A percentile compares a stretch with the other conserved stretches of the same genome.
These are phyloP conservation scores for Cerastis leucographa DNA, from an alignment of 2,888 invertebrate genomes.

Conservation along the genomic window DNA sequence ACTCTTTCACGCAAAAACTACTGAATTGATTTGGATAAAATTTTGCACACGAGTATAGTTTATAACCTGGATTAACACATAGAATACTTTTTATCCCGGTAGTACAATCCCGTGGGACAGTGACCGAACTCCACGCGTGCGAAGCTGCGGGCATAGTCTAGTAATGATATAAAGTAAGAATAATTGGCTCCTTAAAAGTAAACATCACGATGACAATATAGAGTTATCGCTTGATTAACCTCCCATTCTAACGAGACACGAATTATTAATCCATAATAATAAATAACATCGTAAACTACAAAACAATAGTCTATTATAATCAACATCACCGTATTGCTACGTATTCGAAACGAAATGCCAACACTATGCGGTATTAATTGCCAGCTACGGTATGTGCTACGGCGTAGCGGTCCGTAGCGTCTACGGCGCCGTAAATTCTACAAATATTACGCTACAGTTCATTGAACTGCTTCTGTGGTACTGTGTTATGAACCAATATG, in stretches of 20 bases:
- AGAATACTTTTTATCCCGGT: too few relatives aligned
- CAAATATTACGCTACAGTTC: constrained; percentile 60
- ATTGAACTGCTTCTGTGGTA: constrained; percentile 49
- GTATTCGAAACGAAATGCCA: constrained; percentile 49
- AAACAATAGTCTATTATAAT: constrained; percentile 20
- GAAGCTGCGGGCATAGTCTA: too few relatives aligned
- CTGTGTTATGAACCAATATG: constrained; percentile 30
- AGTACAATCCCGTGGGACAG: too few relatives aligned
- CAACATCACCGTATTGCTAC: constrained; percentile 16
- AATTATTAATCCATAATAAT: constrained; percentile 7
- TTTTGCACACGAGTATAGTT: too few relatives aligned
- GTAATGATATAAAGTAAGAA: neutral
- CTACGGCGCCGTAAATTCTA: constrained; percentile 57
- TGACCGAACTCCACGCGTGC: too few relatives aligned
- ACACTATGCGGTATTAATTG: constrained; percentile 58
- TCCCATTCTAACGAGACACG: neutral
- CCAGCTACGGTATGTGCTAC: constrained; percentile 60
- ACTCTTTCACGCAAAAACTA: too few relatives aligned
- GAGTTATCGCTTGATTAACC: neutral
- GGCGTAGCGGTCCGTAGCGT: constrained; percentile 62
- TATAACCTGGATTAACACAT: too few relatives aligned
- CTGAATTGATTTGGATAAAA: too few relatives aligned
- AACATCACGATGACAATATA: neutral
- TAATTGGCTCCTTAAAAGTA: neutral
- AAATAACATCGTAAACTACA: constrained; percentile 6